Conservation (phyloP, 2,113 vertebrate species). For the Craseonycteris thonglongyai region DNA sequence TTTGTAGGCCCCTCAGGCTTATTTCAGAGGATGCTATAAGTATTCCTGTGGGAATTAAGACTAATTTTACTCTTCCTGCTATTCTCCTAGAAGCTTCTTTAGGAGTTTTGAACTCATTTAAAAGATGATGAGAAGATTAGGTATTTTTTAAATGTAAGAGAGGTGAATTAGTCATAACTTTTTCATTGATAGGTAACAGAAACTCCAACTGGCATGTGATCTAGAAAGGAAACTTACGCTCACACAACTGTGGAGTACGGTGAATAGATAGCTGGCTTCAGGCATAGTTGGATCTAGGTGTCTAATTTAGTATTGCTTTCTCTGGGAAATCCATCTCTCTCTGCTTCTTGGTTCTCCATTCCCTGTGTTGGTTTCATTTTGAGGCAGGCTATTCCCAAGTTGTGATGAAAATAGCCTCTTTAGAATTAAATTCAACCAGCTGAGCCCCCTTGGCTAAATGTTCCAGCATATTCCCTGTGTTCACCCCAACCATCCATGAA, state of each 20-base stretch:
- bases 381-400: not conserved
- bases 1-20: not conserved
- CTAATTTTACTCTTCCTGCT: not conserved
- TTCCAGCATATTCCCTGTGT: not conserved
- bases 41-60: not conserved
- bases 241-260: not conserved
- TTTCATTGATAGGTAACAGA: slow-evolving; percentile 33
- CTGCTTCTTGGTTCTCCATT: not conserved
- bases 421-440: not conserved
- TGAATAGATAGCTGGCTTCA: not conserved
- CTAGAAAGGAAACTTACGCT: not conserved
- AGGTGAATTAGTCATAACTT: slow-evolving; percentile 13
- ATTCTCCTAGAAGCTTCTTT: slow-evolving; percentile 4
- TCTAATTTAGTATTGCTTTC: not conserved
- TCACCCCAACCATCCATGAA: not conserved
- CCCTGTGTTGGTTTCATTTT: not conserved
- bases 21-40: not conserved
- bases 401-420: not conserved
- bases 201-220: not conserved
- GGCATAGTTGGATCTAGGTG: not conserved
- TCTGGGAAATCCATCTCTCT: not conserved
- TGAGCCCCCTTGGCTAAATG: not conserved
- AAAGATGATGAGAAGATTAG: slow-evolving; percentile 5
- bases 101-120: slow-evolving; percentile 33
- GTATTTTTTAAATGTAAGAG: not conserved